Base-by-base conservation (phyloP, 2,888 invertebrate species). In the Eudasyphora cyanicolor region DNA sequence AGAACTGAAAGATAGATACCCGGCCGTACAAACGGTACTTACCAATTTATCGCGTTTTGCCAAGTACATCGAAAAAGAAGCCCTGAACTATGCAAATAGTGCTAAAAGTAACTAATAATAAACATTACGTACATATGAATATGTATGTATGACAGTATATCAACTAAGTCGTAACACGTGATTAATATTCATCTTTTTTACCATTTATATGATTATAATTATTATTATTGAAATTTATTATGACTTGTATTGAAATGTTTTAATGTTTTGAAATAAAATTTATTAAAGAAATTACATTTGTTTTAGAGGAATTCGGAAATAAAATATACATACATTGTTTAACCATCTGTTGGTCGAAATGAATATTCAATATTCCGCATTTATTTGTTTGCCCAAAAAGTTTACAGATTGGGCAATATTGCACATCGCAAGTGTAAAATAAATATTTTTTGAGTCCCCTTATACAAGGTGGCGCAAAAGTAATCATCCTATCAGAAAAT, bases 31-130 rank as follows among this genome's bases (percentile, higher is more conserved):
- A 74, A 96, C 96, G 4, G 96, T 95, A 0, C 93, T 93, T 75
- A 93, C 94, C 1, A 96, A 96, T 90, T 92, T 96, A 85, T 93
- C 94, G 3, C 93, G 96, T 87, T 96, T 96, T 90, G 94, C 96
- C 79, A 94, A 94, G 87, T 96, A 96, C 90, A 70, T 89, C 57
- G 89, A 89, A 62, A 84, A 76, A 14, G 88, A 89, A 84, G 75
- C 87, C 17, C 85, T 75, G 14, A 86, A 86, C 32, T 85, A 79
- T 74, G 54, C 54, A 54, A 84, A 78, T 45, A 14, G 60, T 10
- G 42, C 57, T 14, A 45, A 35, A 64, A 64, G 17, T 74, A 69
- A 32, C 17, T 74, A 29, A 70, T 38, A 32, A 49, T 49, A n/a
- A n/a, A n/a, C n/a, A n/a, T n/a, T n/a, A n/a, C n/a, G n/a, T 27